phyloP scores from a whole-genome alignment of 2,888 invertebrate species.

The Ormia ochracea region DNA sequence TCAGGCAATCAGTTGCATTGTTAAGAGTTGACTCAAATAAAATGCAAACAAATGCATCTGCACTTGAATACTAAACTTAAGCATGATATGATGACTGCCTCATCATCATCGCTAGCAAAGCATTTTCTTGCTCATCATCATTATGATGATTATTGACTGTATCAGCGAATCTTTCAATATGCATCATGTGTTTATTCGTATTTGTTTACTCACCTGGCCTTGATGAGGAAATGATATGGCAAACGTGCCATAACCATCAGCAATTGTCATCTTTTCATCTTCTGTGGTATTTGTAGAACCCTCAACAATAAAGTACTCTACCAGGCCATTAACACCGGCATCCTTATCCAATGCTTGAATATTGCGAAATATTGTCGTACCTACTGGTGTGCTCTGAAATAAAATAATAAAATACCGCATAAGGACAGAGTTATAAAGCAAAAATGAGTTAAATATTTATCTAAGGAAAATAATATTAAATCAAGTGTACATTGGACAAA shows the following conservation, averaged over 20 bases:
- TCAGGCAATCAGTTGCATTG: background rate
- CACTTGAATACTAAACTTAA: background rate
- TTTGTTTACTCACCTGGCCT: slow-evolving; percentile 80
- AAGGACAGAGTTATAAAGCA: slow-evolving; percentile 27
- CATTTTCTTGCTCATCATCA: background rate
- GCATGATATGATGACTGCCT: slow-evolving; percentile 12
- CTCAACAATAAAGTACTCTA: slow-evolving; percentile 90
- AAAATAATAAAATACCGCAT: slow-evolving; percentile 55
- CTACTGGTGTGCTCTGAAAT: slow-evolving; percentile 89
- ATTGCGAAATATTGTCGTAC: slow-evolving; percentile 89
- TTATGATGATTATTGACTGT: slow-evolving; percentile 39
- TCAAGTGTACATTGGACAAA: slow-evolving; percentile 38
- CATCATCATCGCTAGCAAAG: background rate
- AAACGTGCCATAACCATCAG: slow-evolving; percentile 90
- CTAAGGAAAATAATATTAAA: slow-evolving; percentile 53
- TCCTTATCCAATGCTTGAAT: slow-evolving; percentile 89
- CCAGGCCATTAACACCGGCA: slow-evolving; percentile 87
- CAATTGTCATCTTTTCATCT: slow-evolving; percentile 81
- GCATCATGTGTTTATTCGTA: background rate
- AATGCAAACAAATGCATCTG: background rate
- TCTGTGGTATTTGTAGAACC: slow-evolving; percentile 78
- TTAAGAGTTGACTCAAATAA: slow-evolving; percentile 32
- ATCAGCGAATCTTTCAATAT: slow-evolving; percentile 3
- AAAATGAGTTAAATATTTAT: slow-evolving; percentile 5
- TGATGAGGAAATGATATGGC: slow-evolving; percentile 91